Evolutionary conservation across 2,888 invertebrate genomes (phyloP).

Genomic region (Penaeus monodon): DNA sequence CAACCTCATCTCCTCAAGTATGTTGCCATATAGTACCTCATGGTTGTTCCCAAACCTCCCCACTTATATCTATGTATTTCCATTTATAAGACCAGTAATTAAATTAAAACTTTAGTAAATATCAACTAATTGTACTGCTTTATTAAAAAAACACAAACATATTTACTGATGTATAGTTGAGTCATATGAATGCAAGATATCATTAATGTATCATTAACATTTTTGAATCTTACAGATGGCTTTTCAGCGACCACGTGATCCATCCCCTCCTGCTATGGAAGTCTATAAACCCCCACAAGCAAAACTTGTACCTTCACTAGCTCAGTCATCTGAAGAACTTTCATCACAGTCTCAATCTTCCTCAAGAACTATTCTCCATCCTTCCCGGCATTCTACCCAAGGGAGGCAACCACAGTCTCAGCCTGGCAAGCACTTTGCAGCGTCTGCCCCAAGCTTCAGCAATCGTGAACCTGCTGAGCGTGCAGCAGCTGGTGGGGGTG

Average conservation of each 20-base stretch:
- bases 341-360: slow-evolving; percentile 16
- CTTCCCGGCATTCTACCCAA: slow-evolving; percentile 42
- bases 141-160: no score
- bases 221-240: slow-evolving; percentile 16
- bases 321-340: slow-evolving; percentile 28
- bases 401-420: slow-evolving; percentile 23
- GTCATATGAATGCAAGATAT: no score
- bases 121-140: no score
- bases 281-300: slow-evolving; percentile 28
- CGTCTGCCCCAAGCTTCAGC: background rate
- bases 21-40: background rate
- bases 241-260: slow-evolving; percentile 30
- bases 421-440: background rate
- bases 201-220: background rate
- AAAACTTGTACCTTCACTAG: slow-evolving; percentile 44
- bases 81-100: no score
- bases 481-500: slow-evolving; percentile 11
- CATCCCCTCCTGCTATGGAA: slow-evolving; percentile 34
- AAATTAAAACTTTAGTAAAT: no score
- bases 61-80: no score
- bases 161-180: no score
- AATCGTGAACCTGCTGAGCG: slow-evolving; percentile 26
- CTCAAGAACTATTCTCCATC: slow-evolving; percentile 50
- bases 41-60: no score
- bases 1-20: slow-evolving; percentile 67